Base-by-base conservation (phyloP, 2,113 vertebrate species). In the Callionymus lyra region DNA sequence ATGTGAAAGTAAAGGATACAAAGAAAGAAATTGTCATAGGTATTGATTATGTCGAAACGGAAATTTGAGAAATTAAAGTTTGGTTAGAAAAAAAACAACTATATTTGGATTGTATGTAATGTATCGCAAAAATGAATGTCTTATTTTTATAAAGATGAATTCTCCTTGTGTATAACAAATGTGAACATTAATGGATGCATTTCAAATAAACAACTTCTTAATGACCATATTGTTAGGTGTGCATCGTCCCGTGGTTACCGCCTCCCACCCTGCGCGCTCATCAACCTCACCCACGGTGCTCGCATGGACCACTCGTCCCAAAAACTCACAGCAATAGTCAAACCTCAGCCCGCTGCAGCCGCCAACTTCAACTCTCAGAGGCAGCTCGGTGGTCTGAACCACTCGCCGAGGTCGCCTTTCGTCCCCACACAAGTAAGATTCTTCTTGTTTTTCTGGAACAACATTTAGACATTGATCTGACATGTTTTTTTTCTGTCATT, bases 211-310 rank as follows among this genome's bases (percentile, higher is more conserved):
- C 12, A n/a, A 35, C 12, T n/a, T n/a, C n/a, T 13, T 12, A 13
- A 10, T 35, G 34, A 12, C 12, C 17, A 34, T 45, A 13, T 50
- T 10, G 38, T 54, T 60, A 98, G 94, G 70, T 93, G 88, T 45
- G 73, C 87, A 0, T 82, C 87, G 27, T 82, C 84, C 34, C 85
- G 86, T 46, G 89, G 89, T 37, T 98, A 98, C 81, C 87, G 95
- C 59, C 77, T 97, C 51, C 94, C 93, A 15, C 86, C 91, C 66
- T 91, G 89, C 79, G 93, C 95, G 79, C 92, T 98, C 82, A 91
- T 98, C 49, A 97, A 94, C 60, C 77, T 97, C 52, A 91, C 91
- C 70, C 86, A 97, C 15, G 94, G 95, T 18, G 74, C 48, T 61
- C 88, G 94, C 16, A 80, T 79, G 48, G 93, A 97, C 74, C 86